These are phyloP conservation scores for Clostera curtula DNA, from an alignment of 2,888 invertebrate species.

Conservation along the genomic window DNA sequence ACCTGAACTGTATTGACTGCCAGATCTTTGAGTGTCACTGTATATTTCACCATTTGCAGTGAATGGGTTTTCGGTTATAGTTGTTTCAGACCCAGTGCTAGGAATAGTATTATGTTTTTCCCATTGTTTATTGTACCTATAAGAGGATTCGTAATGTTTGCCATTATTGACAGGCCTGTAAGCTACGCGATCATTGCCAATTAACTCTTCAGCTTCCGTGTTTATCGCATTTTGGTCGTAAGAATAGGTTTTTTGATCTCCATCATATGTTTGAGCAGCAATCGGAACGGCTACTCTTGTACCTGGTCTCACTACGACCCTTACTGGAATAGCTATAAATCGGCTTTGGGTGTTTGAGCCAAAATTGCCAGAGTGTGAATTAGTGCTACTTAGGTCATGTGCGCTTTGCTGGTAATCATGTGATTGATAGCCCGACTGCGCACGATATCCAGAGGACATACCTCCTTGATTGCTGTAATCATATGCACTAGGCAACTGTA, in stretches of 20 bases:
- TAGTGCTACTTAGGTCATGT: constrained; percentile 25
- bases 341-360: constrained; percentile 30
- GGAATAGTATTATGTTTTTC: constrained; percentile 55
- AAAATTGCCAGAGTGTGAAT: constrained; percentile 26
- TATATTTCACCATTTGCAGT: constrained; percentile 45
- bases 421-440: constrained; percentile 35
- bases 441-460: constrained; percentile 29
- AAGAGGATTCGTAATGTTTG: constrained; percentile 58
- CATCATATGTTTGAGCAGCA: constrained; percentile 35
- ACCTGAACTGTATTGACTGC: constrained; percentile 32
- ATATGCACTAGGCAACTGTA: constrained; percentile 20
- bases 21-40: constrained; percentile 34
- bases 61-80: constrained; percentile 37
- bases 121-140: constrained; percentile 62
- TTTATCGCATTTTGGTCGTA: constrained; percentile 39
- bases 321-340: constrained; percentile 39
- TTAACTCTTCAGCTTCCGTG: constrained; percentile 41
- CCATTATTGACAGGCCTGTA: constrained; percentile 27
- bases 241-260: constrained; percentile 23
- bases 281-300: constrained; percentile 46
- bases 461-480: constrained; percentile 29
- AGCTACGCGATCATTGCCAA: constrained; percentile 22
- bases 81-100: constrained; percentile 19
- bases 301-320: constrained; percentile 49
- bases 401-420: too few species aligned